Evolutionary conservation across 37 sponge, comb jelly and placozoan genomes (phyloP).

Genomic region (Hexactinellida sp.): DNA sequence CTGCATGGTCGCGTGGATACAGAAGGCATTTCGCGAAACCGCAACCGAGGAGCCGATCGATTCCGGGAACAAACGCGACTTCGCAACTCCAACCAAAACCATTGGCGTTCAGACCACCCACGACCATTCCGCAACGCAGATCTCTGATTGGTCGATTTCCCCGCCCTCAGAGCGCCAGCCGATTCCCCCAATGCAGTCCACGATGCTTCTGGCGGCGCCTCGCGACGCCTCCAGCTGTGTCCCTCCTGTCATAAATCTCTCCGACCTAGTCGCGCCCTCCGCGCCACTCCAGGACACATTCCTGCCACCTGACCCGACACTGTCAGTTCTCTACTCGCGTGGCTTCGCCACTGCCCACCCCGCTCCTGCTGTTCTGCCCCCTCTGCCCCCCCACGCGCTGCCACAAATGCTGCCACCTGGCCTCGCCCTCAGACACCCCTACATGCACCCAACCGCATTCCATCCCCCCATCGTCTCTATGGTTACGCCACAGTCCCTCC

Average conservation of each 20-base stretch:
- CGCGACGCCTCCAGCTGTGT: not conserved
- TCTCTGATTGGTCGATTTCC: conserved; percentile 6
- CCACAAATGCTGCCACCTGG: not conserved
- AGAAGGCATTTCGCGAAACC: not conserved
- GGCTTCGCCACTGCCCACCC: not conserved
- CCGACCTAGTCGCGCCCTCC: not conserved
- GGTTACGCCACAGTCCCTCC: not conserved
- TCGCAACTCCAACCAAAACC: not conserved
- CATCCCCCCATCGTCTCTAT: not conserved
- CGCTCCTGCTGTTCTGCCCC: not conserved
- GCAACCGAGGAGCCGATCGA: not conserved
- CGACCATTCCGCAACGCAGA: not conserved
- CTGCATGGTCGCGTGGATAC: not conserved
- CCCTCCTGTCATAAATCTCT: not conserved
- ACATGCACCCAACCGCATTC: not conserved
- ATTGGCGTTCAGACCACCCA: not conserved
- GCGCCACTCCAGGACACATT: not conserved
- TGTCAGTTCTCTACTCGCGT: too few relatives aligned
- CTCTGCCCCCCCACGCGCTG: not conserved
- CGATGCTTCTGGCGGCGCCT: not conserved
- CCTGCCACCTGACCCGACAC: not conserved
- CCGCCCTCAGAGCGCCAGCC: not conserved
- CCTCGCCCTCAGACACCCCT: not conserved
- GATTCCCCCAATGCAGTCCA: not conserved
- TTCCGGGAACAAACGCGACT: not conserved